Evolutionary conservation across 2,797 vertebrate species (phyloP).

Genomic region (Corythornis leucogaster): DNA sequence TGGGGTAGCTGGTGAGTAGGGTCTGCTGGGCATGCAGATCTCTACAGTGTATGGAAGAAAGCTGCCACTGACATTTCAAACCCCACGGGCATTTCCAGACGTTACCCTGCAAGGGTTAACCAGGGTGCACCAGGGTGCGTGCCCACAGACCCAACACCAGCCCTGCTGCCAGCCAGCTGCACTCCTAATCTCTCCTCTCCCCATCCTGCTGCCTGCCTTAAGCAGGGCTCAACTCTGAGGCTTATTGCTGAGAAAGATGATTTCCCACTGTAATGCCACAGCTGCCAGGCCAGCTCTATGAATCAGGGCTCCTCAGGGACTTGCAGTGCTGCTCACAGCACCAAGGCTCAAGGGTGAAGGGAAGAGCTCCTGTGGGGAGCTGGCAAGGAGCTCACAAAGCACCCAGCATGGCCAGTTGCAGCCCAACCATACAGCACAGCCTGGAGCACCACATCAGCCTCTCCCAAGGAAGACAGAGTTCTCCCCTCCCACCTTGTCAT

Average conservation of each 20-base stretch:
- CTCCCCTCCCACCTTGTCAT: background rate
- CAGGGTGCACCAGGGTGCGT: background rate
- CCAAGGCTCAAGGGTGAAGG: background rate
- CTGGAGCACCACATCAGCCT: background rate
- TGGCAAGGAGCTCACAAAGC: background rate
- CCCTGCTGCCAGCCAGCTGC: background rate
- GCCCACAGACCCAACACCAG: background rate
- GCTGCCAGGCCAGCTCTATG: slow-evolving; percentile 2
- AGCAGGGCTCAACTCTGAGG: slow-evolving; percentile 28
- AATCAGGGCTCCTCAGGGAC: background rate
- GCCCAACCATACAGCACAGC: background rate
- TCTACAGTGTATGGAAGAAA: background rate
- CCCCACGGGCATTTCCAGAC: background rate
- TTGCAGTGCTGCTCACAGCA: background rate
- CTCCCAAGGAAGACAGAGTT: background rate
- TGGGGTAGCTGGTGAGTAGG: background rate
- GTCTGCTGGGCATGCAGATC: background rate
- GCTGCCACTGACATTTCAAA: background rate
- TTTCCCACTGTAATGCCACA: slow-evolving; percentile 18
- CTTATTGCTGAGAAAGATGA: slow-evolving; percentile 23
- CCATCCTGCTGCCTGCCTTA: background rate
- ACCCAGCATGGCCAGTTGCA: background rate
- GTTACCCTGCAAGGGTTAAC: background rate
- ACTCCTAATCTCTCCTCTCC: background rate
- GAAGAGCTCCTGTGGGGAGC: background rate